phyloP scores from a whole-genome alignment of 2,797 vertebrate species.

The Neosilurus mollespiculum region DNA sequence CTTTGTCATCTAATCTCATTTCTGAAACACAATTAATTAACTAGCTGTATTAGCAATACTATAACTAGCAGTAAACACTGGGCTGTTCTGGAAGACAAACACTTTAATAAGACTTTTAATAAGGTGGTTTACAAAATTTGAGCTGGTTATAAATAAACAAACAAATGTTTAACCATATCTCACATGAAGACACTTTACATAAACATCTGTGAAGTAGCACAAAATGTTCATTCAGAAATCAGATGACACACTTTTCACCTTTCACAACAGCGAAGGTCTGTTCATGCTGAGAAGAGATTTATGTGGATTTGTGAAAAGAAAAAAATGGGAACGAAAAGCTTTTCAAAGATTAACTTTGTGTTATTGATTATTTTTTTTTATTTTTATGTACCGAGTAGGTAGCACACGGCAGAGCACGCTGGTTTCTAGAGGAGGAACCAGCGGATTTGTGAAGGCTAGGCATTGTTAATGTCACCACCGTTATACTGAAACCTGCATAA shows the following conservation, averaged over 20 bases:
- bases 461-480: not conserved
- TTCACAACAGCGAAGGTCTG: not conserved
- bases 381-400: not conserved
- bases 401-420: not conserved
- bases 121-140: not conserved
- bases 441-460: not conserved
- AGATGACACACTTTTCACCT: not conserved
- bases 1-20: not conserved
- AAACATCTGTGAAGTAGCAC: not conserved
- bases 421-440: not conserved
- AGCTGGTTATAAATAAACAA: not conserved
- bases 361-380: not conserved
- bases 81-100: not conserved
- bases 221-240: not conserved
- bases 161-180: not conserved
- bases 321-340: not conserved
- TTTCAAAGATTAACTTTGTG: not conserved
- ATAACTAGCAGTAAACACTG: not conserved
- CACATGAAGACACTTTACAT: not conserved
- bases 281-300: not conserved
- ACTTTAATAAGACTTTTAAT: not conserved
- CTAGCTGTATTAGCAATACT: not conserved
- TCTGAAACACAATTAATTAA: not conserved
- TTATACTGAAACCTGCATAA: not conserved
- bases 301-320: not conserved